These are phyloP conservation scores for Andrena hattorfiana DNA, from an alignment of 2,888 invertebrate genomes.

Conservation along the genomic window DNA sequence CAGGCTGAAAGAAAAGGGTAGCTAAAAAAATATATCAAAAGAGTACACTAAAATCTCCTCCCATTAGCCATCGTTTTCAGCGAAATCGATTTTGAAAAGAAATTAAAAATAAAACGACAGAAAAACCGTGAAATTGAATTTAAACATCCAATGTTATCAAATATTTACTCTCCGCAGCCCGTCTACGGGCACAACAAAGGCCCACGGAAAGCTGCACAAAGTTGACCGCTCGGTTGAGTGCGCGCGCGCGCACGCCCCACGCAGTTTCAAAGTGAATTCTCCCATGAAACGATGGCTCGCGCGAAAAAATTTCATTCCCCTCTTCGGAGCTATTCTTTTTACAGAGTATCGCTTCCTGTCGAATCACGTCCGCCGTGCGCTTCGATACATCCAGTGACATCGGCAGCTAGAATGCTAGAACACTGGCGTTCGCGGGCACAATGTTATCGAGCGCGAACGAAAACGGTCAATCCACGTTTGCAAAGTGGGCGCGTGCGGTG, in stretches of 20 bases:
- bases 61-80: too few relatives aligned
- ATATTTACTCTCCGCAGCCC: too few relatives aligned
- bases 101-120: too few relatives aligned
- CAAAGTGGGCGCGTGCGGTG: constrained; percentile 67
- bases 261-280: constrained; percentile 3
- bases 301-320: not conserved
- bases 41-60: too few relatives aligned
- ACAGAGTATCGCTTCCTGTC: not conserved
- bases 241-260: not conserved
- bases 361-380: not conserved
- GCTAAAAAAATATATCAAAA: too few relatives aligned
- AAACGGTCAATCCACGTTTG: constrained; percentile 64
- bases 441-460: constrained; percentile 67
- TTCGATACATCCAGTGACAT: not conserved
- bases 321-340: not conserved
- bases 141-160: too few relatives aligned
- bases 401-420: constrained; percentile 1
- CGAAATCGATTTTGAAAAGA: too few relatives aligned
- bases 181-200: not conserved
- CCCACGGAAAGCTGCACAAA: not conserved
- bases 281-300: not conserved
- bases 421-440: constrained; percentile 41
- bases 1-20: not conserved
- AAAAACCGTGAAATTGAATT: too few relatives aligned
- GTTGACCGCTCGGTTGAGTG: not conserved